phyloP scores from a whole-genome alignment of 2,113 vertebrate species.

The Nerophis lumbriciformis region DNA sequence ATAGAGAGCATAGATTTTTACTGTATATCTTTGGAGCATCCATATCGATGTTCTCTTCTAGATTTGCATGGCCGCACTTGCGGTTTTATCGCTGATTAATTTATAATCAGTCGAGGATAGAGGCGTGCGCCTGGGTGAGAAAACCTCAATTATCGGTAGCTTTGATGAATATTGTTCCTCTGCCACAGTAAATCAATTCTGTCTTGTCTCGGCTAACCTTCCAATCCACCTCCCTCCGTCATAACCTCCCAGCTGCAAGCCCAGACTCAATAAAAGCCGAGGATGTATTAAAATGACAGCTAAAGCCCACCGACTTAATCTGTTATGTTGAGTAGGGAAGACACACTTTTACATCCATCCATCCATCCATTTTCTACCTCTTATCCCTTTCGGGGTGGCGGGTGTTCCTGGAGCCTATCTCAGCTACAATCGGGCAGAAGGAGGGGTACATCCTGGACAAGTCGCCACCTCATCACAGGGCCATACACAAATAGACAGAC shows the following conservation, averaged over 20 bases:
- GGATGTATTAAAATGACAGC: conserved; percentile 22
- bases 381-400: no score
- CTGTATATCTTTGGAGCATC: neutral
- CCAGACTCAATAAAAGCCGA: conserved; percentile 31
- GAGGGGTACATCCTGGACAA: no score
- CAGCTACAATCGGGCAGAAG: no score
- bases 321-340: conserved; percentile 11
- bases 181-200: conserved; percentile 33
- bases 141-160: conserved; percentile 47
- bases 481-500: no score
- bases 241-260: conserved; percentile 28
- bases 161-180: conserved; percentile 34
- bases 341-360: neutral
- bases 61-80: conserved; percentile 8
- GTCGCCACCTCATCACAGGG: no score
- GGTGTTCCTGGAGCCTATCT: no score
- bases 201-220: conserved; percentile 33
- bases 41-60: neutral
- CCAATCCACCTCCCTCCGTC: conserved; percentile 33
- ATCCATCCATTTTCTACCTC: no score
- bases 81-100: conserved; percentile 20
- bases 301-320: conserved; percentile 6
- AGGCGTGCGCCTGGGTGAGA: conserved; percentile 34
- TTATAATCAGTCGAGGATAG: conserved; percentile 28
- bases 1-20: neutral